Percentiles rank a stretch among this genome's conserved stretches.
Conservation (phyloP, 2,888 invertebrate genomes). For the Trichogramma evanescens region DNA sequence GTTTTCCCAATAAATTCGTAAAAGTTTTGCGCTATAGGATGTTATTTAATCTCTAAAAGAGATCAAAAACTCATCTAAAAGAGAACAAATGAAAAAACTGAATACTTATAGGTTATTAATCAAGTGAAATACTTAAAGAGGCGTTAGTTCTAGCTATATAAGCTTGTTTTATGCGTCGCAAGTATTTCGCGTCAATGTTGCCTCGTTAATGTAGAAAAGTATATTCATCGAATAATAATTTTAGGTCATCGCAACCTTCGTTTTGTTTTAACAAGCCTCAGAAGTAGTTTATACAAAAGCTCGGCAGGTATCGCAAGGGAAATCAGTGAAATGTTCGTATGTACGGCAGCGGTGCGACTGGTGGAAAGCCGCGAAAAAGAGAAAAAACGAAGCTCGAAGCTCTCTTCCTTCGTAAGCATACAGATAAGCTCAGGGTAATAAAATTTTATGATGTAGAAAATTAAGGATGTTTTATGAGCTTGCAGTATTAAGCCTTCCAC, state of each 20-base stretch:
- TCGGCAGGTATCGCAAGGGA: not conserved
- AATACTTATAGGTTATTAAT: too few species aligned
- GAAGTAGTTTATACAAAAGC: not conserved
- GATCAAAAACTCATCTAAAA: too few species aligned
- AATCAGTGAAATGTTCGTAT: slow-evolving; percentile 1
- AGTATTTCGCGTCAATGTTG: too few species aligned
- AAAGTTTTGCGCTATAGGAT: too few species aligned
- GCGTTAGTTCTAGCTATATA: too few species aligned
- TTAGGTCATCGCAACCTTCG: slow-evolving; percentile 5
- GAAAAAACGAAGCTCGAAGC: not conserved
- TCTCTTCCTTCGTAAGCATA: not conserved
- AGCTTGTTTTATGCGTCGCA: too few species aligned
- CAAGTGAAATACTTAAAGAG: too few species aligned
- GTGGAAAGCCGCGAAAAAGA: not conserved
- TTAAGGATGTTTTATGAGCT: slow-evolving; percentile 12
- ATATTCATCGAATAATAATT: not conserved
- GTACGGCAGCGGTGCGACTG: not conserved
- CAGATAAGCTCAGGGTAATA: slow-evolving; percentile 1
- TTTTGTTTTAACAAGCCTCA: slow-evolving; percentile 7
- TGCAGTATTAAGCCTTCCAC: not conserved
- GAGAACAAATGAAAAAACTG: too few species aligned
- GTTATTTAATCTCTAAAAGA: too few species aligned
- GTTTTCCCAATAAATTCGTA: too few species aligned
- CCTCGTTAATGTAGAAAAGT: too few species aligned
- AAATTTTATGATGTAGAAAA: slow-evolving; percentile 12